Percentiles rank a stretch among this genome's conserved stretches.
Conservation (phyloP, 35 echinoderm and acorn worm genomes). For the Anneissia japonica region DNA sequence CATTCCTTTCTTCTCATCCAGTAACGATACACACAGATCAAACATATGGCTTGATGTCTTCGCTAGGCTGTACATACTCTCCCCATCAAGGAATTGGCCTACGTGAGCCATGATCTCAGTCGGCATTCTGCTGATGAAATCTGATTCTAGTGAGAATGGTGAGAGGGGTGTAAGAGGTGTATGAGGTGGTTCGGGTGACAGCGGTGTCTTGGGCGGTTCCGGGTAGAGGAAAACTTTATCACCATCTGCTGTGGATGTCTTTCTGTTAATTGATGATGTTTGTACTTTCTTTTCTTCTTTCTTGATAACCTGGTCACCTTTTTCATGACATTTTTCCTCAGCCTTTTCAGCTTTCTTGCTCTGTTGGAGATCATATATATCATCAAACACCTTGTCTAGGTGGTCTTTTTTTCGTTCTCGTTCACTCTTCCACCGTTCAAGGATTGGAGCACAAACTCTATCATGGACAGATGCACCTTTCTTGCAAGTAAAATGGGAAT, state of each 20-base stretch:
- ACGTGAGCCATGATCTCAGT: not conserved
- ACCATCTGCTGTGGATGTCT: not conserved
- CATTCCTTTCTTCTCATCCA: not conserved
- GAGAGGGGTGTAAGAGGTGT: not conserved
- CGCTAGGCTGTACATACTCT: not conserved
- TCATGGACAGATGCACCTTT: not conserved
- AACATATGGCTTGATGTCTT: not conserved
- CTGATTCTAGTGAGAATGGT: no score
- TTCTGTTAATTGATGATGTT: not conserved
- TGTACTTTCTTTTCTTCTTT: not conserved
- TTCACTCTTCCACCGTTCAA: not conserved
- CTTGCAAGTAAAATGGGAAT: not conserved
- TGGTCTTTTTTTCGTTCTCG: not conserved
- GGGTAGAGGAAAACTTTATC: not conserved
- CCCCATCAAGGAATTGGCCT: not conserved
- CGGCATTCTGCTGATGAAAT: not conserved
- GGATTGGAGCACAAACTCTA: not conserved
- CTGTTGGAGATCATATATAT: not conserved
- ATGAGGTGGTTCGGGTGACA: not conserved
- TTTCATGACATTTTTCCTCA: not conserved
- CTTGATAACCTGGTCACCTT: not conserved
- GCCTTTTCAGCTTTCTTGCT: not conserved
- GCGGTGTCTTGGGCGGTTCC: not conserved
- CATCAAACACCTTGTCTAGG: not conserved
- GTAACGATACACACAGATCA: not conserved